Evolutionary conservation across 1,140 invertebrate genomes (phyloP), one percentile per base, ranked within the genome.

Genomic region (Procambarus virginalis): DNA sequence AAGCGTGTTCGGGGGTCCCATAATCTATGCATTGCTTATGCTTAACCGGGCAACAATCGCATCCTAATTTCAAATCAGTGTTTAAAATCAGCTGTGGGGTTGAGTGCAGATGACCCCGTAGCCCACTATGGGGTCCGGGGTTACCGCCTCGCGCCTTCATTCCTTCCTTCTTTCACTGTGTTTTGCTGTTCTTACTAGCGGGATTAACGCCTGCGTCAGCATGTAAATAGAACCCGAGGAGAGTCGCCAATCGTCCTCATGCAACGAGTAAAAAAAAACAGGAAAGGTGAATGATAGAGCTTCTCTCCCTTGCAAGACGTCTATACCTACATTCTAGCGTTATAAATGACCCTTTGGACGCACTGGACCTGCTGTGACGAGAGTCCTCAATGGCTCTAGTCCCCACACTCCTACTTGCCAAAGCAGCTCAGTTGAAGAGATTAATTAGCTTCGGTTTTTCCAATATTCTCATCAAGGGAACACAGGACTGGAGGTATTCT

Each of bases 51-150:
- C 70, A 58, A 85, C 84, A 85, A 85, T 85, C 84, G 84, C 77
- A 85, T 85, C 84, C 51, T 85, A 85, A 85, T 85, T 85, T 85
- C 49, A 45, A 85, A 85, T 85, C 84, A 85, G 73, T 58, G 84
- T 76, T 75, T 76, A 85, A 12, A 68, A 77, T 77, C 75, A 58
- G 77, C 73, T 60, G 73, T 55, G 73, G 84, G 73, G n/a, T 34
- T 70, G 84, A 85, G 51, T 77, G 3, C n/a, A 8, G 22, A 34
- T 45, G 58, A 70, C 81, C 51, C 48, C 81, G 5, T 9, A 20
- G 45, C 22, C 2, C 58, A 14, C 60, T 55, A 34, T 5, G 81
- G 81, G 81, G 49, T 45, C 78, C 20, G 49, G 78, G 78, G 51
- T 80, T 49, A 55, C n/a, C 5, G 20, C n/a, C n/a, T 5, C 68